Percentiles rank a stretch among this genome's conserved stretches.
phyloP scores from a whole-genome alignment of 2,797 vertebrate genomes.

The Onychomys arenicola region DNA sequence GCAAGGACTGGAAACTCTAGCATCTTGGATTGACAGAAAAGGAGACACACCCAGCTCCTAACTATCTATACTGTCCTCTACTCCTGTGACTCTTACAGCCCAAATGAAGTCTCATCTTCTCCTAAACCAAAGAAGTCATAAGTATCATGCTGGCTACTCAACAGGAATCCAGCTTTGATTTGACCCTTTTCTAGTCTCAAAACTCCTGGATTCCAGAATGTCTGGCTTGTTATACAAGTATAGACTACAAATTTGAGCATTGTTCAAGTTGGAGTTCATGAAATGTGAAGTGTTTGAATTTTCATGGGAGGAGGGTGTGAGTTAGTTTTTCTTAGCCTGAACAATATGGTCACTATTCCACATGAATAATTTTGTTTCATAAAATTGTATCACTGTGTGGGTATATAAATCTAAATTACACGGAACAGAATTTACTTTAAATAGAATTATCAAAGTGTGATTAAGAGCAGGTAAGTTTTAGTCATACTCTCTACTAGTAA shows the following conservation, averaged over 20 bases:
- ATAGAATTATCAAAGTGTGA: not conserved
- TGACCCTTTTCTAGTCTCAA: not conserved
- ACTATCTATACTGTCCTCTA: not conserved
- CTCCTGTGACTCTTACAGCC: not conserved
- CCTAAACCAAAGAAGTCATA: not conserved
- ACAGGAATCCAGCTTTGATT: not conserved
- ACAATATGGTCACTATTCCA: not conserved
- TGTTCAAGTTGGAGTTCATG: accelerated
- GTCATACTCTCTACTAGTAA: not conserved
- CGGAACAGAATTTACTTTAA: not conserved
- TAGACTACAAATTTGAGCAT: not conserved
- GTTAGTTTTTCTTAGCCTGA: not conserved
- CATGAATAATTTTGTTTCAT: not conserved
- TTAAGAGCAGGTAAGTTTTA: not conserved
- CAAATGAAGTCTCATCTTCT: not conserved
- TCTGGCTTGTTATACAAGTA: not conserved
- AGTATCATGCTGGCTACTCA: not conserved
- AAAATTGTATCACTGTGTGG: not conserved
- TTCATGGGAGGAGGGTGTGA: not conserved
- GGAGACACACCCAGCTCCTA: not conserved
- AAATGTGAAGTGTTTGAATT: not conserved
- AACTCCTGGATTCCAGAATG: not conserved
- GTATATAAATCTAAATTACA: not conserved
- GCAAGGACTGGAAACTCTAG: not conserved
- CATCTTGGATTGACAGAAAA: not conserved